phyloP scores from a whole-genome alignment of 2,797 vertebrate genomes.

The Neostethus bicornis region DNA sequence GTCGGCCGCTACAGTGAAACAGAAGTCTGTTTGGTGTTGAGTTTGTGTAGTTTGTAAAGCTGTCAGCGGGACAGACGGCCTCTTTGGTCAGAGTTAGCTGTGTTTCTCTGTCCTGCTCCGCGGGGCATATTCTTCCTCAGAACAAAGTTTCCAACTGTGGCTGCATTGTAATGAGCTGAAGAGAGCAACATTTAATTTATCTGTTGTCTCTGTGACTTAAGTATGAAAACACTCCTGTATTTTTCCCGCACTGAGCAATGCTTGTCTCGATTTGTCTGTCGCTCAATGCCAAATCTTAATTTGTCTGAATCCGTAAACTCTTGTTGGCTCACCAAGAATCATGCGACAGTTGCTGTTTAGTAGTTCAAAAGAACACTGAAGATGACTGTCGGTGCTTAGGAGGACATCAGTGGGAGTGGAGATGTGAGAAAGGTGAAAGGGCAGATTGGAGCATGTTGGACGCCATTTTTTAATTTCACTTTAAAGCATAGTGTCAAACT shows the following conservation, averaged over 20 bases:
- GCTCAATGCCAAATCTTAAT: slow-evolving; percentile 24
- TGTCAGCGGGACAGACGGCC: slow-evolving; percentile 46
- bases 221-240: slow-evolving; percentile 22
- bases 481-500: no score
- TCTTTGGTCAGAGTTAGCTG: slow-evolving; percentile 44
- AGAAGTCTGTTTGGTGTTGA: slow-evolving; percentile 26
- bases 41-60: slow-evolving; percentile 23
- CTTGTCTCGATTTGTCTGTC: slow-evolving; percentile 33
- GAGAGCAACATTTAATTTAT: slow-evolving; percentile 12
- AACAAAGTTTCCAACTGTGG: slow-evolving; percentile 35
- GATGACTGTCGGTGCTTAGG: slow-evolving; percentile 47
- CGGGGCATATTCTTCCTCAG: slow-evolving; percentile 43
- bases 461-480: slow-evolving; percentile 75
- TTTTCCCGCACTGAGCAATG: slow-evolving; percentile 39
- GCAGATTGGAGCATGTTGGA: slow-evolving; percentile 75
- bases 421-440: slow-evolving; percentile 61
- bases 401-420: slow-evolving; percentile 57
- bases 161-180: slow-evolving; percentile 27
- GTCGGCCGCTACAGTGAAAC: slow-evolving; percentile 14
- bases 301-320: slow-evolving; percentile 33
- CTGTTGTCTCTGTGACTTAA: slow-evolving; percentile 1
- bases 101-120: slow-evolving; percentile 33
- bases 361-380: no score
- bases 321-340: slow-evolving; percentile 34
- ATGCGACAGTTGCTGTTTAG: slow-evolving; percentile 47